Evolutionary conservation across 2,797 vertebrate species (phyloP).

Genomic region (Gadopsis marmoratus): DNA sequence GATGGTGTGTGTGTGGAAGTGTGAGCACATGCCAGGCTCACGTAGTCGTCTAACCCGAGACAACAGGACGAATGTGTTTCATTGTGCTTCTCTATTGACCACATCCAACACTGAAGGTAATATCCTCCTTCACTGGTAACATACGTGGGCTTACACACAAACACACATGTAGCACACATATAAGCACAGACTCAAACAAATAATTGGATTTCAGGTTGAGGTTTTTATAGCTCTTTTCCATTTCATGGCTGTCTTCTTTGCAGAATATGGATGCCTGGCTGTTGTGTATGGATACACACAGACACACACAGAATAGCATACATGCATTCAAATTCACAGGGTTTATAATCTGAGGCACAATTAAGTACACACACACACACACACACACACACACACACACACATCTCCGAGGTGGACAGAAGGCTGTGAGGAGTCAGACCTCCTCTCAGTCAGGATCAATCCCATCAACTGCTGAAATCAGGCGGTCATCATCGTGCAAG

Average conservation of each 20-base stretch:
- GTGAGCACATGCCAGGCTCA: constrained; percentile 19
- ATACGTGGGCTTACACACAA: constrained; percentile 22
- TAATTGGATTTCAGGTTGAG: constrained; percentile 48
- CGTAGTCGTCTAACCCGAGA: constrained; percentile 35
- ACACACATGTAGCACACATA: not conserved
- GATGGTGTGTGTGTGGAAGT: constrained; percentile 25
- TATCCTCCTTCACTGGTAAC: constrained; percentile 43
- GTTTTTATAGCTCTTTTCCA: constrained; percentile 44
- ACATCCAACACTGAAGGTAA: constrained; percentile 47
- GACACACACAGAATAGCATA: constrained; percentile 21
- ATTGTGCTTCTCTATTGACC: constrained; percentile 60
- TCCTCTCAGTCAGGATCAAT: constrained; percentile 28
- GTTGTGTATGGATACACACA: constrained; percentile 20
- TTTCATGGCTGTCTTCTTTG: constrained; percentile 56
- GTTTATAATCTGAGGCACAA: constrained; percentile 5
- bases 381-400: constrained; percentile 8
- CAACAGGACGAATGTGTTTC: constrained; percentile 60
- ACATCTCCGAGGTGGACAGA: not conserved
- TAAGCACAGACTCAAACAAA: constrained; percentile 31
- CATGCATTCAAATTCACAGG: not conserved
- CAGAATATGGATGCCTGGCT: constrained; percentile 17
- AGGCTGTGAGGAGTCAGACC: constrained; percentile 13
- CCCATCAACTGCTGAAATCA: constrained; percentile 60
- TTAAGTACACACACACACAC: constrained; percentile 5
- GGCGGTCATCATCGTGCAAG: constrained; percentile 55